phyloP scores from a whole-genome alignment of 2,888 invertebrate genomes.

The Limenitis camilla region DNA sequence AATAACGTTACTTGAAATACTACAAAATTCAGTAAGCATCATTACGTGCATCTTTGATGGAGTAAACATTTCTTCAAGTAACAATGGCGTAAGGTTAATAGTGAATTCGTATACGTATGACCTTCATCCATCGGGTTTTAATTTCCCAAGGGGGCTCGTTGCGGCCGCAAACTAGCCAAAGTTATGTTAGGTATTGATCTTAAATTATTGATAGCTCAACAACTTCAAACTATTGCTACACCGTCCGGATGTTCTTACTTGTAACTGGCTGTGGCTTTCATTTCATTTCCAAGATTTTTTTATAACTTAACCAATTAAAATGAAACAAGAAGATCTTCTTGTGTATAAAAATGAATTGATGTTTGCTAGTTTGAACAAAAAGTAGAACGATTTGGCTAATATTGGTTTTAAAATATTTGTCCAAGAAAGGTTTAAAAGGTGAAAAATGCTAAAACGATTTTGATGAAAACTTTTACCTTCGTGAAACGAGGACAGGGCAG shows the following conservation, averaged over 20 bases:
- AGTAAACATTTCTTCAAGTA: conserved; percentile 26
- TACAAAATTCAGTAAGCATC: conserved; percentile 7
- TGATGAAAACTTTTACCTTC: too few species aligned
- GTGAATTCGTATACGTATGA: conserved; percentile 36
- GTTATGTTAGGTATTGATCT: conserved; percentile 36
- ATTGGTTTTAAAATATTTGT: too few species aligned
- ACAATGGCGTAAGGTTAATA: conserved; percentile 32
- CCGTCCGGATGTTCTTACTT: conserved; percentile 3
- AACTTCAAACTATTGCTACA: conserved; percentile 4
- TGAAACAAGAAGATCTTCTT: too few species aligned
- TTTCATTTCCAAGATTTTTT: too few species aligned
- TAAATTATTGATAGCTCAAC: conserved; percentile 37
- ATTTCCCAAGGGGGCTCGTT: conserved; percentile 52
- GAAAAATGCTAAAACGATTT: too few species aligned
- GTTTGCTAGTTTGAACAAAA: too few species aligned
- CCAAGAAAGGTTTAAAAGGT: too few species aligned
- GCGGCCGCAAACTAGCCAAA: conserved; percentile 49
- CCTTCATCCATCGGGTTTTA: conserved; percentile 43
- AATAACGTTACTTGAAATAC: neutral
- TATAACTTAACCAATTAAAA: too few species aligned
- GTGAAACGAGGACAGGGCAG: too few species aligned
- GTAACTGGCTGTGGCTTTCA: neutral
- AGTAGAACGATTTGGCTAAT: too few species aligned
- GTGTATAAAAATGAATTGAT: too few species aligned
- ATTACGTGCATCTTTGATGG: conserved; percentile 25